Base-by-base conservation (phyloP, 2,113 vertebrate species). In the Eptesicus fuscus region DNA sequence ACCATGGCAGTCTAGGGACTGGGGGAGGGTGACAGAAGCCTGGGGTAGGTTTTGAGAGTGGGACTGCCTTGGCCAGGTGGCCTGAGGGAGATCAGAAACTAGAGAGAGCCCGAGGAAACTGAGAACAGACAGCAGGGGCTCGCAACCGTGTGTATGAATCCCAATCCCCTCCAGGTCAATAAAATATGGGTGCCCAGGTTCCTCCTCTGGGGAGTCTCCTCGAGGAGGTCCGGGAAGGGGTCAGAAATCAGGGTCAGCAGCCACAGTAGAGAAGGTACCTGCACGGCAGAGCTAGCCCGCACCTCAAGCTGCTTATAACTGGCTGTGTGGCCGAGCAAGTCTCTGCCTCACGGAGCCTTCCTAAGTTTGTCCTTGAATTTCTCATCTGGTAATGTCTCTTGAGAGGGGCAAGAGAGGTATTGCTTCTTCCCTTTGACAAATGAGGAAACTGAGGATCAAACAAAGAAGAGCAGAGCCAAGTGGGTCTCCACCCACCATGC, bases 61-160 rank as follows among this genome's bases (percentile, higher is more conserved):
- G 53, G 49, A 40, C 56, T 44, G 32, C 56, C 56, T 74, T 74
- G 40, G 10, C 37, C 44, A n/a, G 25, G 42, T 86, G 79, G 32
- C 61, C 61, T 47, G 37, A 35, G 28, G 49, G 35, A 79, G 44
- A 44, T 3, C 12, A 51, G 59, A 35, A 40, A n/a, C 4, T 5
- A 13, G 67, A 59, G 77, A 82, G 59, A 77, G 28, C 40, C 47
- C 1, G 2, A 35, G 53, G 32, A 53, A 61, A 42, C 42, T 1
- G 7, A 88, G 65, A 40, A 10, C 22, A 7, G 40, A 1, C 1
- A 18, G 53, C 17, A 47, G 59, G 17, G 35, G 3, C 51, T 35
- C 1, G 0, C 5, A 2, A 2, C 5, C 3, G 0, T 1, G n/a
- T 25, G 18, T 35, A 6, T 37, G 47, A 49, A 28, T 40, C n/a